Conservation (phyloP, 2,888 invertebrate species). For the Branchipolynoe longqiensis region DNA sequence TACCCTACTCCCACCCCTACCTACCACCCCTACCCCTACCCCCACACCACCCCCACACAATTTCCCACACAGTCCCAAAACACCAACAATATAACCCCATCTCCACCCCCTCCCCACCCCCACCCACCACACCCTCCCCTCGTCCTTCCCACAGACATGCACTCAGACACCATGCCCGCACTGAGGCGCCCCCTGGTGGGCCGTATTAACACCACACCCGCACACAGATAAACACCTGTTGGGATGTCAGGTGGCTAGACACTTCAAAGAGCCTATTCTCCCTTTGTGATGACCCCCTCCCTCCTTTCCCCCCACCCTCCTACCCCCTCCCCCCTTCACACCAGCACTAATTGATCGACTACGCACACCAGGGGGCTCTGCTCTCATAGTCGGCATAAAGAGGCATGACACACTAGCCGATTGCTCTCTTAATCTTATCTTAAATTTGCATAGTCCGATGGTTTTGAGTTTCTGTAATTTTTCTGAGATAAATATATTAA, state of each 20-base stretch:
- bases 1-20: background rate
- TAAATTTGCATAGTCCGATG: no score
- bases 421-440: no score
- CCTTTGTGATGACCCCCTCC: constrained; percentile 1
- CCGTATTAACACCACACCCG: no score
- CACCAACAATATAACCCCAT: background rate
- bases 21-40: background rate
- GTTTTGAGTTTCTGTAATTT: no score
- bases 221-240: constrained; percentile 39
- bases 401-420: no score
- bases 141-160: background rate
- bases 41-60: background rate
- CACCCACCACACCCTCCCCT: background rate
- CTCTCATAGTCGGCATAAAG: no score
- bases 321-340: background rate
- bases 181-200: background rate
- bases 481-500: no score
- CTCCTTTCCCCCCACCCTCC: background rate
- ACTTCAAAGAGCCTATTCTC: constrained; percentile 14
- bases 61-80: no score
- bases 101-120: background rate
- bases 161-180: background rate
- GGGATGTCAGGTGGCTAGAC: background rate
- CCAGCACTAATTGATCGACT: background rate
- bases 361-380: no score